These are phyloP conservation scores for Drosophila virilis DNA, from an alignment of 1,140 invertebrate species.

Conservation along the genomic window DNA sequence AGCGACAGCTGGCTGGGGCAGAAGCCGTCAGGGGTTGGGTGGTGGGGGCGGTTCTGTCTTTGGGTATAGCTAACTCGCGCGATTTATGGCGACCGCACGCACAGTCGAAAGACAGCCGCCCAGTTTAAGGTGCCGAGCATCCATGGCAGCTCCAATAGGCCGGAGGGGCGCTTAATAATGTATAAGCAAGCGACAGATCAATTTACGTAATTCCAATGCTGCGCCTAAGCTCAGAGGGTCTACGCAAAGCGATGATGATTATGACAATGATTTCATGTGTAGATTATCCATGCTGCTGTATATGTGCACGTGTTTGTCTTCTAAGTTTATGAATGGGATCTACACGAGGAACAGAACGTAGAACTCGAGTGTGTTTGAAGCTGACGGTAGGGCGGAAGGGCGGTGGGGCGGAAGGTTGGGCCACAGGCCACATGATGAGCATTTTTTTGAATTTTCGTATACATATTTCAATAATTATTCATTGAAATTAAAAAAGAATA, in stretches of 20 bases:
- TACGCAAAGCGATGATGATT: constrained; percentile 20
- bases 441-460: neutral
- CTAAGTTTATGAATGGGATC: constrained; percentile 46
- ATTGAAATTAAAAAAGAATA: neutral
- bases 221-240: constrained; percentile 47
- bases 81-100: constrained; percentile 43
- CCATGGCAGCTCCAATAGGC: neutral
- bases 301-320: constrained; percentile 6
- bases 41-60: neutral
- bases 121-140: neutral
- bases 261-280: constrained; percentile 43
- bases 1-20: neutral
- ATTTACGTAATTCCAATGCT: constrained; percentile 73
- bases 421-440: constrained; percentile 18
- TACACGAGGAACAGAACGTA: constrained; percentile 5
- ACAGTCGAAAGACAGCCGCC: constrained; percentile 37
- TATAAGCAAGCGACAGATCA: constrained; percentile 62
- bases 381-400: neutral
- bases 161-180: constrained; percentile 45
- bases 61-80: constrained; percentile 10
- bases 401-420: neutral
- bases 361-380: neutral
- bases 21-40: neutral
- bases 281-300: constrained; percentile 12
- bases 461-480: constrained; percentile 23